A percentile compares a stretch with the other conserved stretches of the same genome.
Evolutionary conservation across 2,113 vertebrate genomes (phyloP).

Genomic region (Cyanistes caeruleus): DNA sequence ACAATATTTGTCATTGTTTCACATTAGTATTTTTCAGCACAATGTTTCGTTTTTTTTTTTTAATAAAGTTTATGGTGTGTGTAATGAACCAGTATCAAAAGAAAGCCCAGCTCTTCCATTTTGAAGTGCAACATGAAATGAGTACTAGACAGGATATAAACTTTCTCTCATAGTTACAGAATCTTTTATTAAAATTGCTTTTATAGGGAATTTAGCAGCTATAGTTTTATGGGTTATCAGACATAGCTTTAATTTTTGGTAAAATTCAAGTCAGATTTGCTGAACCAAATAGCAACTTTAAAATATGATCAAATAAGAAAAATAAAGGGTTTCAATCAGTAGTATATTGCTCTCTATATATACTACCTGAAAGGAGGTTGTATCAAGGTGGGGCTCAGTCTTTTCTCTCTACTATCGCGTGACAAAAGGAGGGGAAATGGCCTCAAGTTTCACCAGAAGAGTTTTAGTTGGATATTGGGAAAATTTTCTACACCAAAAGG

Average conservation of each 20-base stretch:
- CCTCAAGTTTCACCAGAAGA: background rate
- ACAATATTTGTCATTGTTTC: background rate
- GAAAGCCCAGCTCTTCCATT: background rate
- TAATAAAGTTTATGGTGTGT: background rate
- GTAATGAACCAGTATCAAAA: background rate
- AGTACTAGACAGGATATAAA: background rate
- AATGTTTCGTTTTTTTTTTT: rapidly evolving
- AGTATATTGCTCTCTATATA: rapidly evolving
- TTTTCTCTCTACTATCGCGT: background rate
- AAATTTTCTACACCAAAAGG: background rate
- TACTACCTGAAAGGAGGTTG: background rate
- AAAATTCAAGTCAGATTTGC: background rate
- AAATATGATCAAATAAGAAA: background rate
- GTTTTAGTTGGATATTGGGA: background rate
- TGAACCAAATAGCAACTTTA: background rate
- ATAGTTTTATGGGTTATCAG: background rate
- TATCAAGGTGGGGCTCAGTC: background rate
- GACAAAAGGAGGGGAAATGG: background rate
- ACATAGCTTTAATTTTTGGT: background rate
- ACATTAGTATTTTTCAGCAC: background rate
- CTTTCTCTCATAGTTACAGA: background rate
- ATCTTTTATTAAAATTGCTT: background rate
- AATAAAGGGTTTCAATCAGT: background rate
- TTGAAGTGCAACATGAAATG: background rate
- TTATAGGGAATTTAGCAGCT: background rate